phyloP scores from a whole-genome alignment of 2,888 invertebrate genomes.

The Scaeva pyrastri region DNA sequence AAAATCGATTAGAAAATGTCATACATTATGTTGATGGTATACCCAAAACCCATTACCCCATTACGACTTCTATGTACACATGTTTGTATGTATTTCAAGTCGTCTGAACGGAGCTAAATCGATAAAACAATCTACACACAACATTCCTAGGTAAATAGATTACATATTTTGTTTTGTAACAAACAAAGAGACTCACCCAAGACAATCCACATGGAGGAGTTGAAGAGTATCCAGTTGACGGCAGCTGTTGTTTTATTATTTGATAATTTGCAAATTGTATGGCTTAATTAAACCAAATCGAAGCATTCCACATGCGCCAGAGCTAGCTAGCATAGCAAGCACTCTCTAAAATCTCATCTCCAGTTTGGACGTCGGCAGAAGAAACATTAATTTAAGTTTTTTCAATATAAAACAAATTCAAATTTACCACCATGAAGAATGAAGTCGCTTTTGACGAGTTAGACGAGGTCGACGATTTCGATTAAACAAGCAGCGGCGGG shows the following conservation, averaged over 20 bases:
- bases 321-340: slow-evolving; percentile 32
- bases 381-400: slow-evolving; percentile 69
- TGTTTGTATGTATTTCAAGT: not conserved
- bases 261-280: slow-evolving; percentile 7
- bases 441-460: slow-evolving; percentile 33
- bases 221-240: slow-evolving; percentile 22
- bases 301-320: slow-evolving; percentile 62
- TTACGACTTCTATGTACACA: too few species aligned
- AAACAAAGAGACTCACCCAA: slow-evolving; percentile 58
- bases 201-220: slow-evolving; percentile 55
- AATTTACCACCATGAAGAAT: slow-evolving; percentile 80
- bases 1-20: not conserved
- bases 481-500: too few species aligned
- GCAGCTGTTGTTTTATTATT: slow-evolving; percentile 49
- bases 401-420: slow-evolving; percentile 69
- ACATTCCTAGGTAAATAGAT: not conserved
- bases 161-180: slow-evolving; percentile 3
- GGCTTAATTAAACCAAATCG: slow-evolving; percentile 61
- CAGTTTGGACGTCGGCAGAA: slow-evolving; percentile 63
- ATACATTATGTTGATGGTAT: too few species aligned
- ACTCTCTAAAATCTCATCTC: slow-evolving; percentile 68
- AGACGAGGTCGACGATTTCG: not conserved
- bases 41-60: not conserved
- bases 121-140: not conserved
- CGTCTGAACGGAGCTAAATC: not conserved